These are phyloP conservation scores for Embidobia sp. DNA, from an alignment of 2,888 invertebrate genomes.

Conservation along the genomic window DNA sequence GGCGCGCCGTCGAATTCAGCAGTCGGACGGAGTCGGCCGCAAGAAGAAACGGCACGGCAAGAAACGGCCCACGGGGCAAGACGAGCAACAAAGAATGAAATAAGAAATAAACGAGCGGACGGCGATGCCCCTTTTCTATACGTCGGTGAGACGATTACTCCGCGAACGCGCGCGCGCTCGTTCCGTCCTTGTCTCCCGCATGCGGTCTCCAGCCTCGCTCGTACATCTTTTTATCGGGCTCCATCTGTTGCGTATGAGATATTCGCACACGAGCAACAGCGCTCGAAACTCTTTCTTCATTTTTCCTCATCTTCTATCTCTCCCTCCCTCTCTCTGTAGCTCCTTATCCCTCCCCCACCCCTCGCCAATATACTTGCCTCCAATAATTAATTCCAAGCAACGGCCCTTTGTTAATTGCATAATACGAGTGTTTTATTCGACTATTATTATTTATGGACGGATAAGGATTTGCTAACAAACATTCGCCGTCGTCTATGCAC, in stretches of 20 bases:
- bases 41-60: constrained; percentile 34
- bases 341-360: background rate
- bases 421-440: constrained; percentile 51
- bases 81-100: constrained; percentile 66
- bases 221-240: constrained; percentile 68
- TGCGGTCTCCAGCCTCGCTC: constrained; percentile 53
- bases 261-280: constrained; percentile 45
- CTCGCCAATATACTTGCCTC: constrained; percentile 4
- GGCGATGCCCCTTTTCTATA: constrained; percentile 63
- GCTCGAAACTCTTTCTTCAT: constrained; percentile 11
- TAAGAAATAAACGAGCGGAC: constrained; percentile 59
- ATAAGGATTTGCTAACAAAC: constrained; percentile 22
- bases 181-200: constrained; percentile 53
- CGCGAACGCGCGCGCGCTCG: constrained; percentile 31
- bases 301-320: background rate
- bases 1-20: no score
- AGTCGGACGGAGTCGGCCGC: no score
- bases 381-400: constrained; percentile 56
- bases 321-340: background rate
- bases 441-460: constrained; percentile 51
- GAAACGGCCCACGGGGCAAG: constrained; percentile 59
- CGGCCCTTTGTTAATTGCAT: constrained; percentile 58
- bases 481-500: constrained; percentile 14
- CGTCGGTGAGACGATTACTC: constrained; percentile 64
- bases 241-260: constrained; percentile 66